Evolutionary conservation across 2,113 vertebrate species (phyloP).

Genomic region (Mustelus asterias): DNA sequence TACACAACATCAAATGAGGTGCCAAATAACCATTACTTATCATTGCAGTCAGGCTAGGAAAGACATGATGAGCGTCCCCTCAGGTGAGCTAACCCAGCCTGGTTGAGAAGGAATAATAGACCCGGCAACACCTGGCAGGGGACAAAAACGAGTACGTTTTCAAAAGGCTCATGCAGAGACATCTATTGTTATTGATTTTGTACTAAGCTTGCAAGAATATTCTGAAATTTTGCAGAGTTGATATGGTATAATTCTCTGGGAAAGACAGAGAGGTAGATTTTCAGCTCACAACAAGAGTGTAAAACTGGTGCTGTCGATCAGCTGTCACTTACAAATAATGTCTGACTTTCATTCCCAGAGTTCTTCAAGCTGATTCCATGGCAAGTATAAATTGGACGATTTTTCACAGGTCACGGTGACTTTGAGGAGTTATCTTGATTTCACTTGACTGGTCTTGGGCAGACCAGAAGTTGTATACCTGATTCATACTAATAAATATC

Average conservation of each 20-base stretch:
- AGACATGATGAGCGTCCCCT: neutral
- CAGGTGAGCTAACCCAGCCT: neutral
- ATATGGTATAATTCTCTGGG: neutral
- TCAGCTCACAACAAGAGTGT: neutral
- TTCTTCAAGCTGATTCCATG: neutral
- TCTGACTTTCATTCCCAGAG: neutral
- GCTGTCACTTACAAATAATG: neutral
- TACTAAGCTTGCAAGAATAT: neutral
- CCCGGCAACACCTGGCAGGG: neutral
- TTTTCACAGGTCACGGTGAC: neutral
- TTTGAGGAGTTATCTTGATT: neutral
- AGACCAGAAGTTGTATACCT: neutral
- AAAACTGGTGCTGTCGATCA: neutral
- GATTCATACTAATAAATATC: neutral
- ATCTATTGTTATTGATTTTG: neutral
- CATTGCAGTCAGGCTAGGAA: neutral
- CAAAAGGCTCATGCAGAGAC: neutral
- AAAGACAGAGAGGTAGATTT: neutral
- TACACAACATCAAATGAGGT: neutral
- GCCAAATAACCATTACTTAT: neutral
- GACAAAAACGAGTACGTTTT: neutral
- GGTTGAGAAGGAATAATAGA: neutral
- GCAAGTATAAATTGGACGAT: neutral
- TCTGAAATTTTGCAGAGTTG: neutral
- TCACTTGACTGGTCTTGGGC: neutral